Conservation (phyloP, 37 sponge, comb jelly and placozoan species). For the Tethya wilhelma region DNA sequence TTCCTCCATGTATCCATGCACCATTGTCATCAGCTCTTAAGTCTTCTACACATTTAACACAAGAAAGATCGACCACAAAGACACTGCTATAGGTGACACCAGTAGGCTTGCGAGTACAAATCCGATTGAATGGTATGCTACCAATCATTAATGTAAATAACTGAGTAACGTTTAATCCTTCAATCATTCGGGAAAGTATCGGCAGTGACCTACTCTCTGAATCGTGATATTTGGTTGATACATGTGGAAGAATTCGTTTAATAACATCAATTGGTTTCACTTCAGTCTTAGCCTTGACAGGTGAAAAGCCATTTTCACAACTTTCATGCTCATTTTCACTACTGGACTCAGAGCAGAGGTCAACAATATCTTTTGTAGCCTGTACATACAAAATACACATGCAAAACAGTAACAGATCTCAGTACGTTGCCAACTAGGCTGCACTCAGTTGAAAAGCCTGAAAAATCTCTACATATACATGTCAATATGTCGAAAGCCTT, state of each 20-base stretch:
- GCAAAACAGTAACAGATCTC: too few species aligned
- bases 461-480: too few species aligned
- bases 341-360: background rate
- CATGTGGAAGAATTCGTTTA: background rate
- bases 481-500: too few species aligned
- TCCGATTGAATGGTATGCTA: background rate
- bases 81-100: background rate
- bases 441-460: too few species aligned
- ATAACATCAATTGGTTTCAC: background rate
- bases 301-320: background rate
- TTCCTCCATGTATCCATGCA: constrained; percentile 11
- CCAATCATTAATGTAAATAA: constrained; percentile 20
- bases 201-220: background rate
- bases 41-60: constrained; percentile 16
- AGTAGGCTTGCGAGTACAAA: constrained; percentile 5
- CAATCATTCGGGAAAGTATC: background rate
- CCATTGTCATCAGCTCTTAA: constrained; percentile 14
- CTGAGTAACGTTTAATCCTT: background rate
- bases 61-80: constrained; percentile 17
- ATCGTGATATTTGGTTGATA: background rate
- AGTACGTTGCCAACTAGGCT: too few species aligned
- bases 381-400: too few species aligned
- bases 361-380: background rate
- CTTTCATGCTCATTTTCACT: background rate
- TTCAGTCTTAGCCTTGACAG: background rate